A percentile compares a stretch with the other conserved stretches of the same genome.
Conservation (phyloP, 1,140 invertebrate genomes). For the Plutomurus gul region DNA sequence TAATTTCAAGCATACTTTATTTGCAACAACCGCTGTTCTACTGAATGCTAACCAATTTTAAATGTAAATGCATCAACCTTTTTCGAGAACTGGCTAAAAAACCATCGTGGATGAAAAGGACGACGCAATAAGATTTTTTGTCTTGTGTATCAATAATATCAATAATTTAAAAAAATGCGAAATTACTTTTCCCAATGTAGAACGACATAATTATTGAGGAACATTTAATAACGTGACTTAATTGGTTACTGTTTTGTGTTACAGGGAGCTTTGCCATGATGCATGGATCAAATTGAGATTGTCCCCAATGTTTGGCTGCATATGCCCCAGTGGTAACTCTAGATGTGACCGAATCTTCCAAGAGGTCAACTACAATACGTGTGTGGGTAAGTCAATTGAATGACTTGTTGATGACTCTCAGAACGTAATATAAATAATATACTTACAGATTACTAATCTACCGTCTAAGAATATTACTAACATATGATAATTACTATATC, state of each 20-base stretch:
- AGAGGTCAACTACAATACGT: constrained; percentile 86
- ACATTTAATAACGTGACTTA: not conserved
- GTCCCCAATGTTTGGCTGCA: constrained; percentile 86
- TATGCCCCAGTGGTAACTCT: constrained; percentile 84
- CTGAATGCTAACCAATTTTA: too few species aligned
- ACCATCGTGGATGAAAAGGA: too few species aligned
- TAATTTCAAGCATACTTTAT: too few species aligned
- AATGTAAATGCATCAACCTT: too few species aligned
- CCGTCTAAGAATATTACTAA: not conserved
- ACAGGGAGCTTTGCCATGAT: constrained; percentile 80
- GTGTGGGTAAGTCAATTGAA: constrained; percentile 73
- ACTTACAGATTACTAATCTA: not conserved
- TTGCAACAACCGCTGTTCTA: not conserved
- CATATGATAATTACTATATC: not conserved
- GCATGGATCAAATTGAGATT: constrained; percentile 79
- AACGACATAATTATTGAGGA: not conserved
- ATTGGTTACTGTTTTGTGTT: not conserved
- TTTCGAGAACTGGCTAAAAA: too few species aligned
- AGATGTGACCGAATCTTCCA: constrained; percentile 83
- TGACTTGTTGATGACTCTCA: not conserved
- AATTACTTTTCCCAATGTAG: too few species aligned
- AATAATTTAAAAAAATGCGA: too few species aligned
- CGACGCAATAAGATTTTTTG: not conserved
- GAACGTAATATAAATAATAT: not conserved
- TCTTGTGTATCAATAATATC: not conserved